phyloP scores from a whole-genome alignment of 2,888 invertebrate species.

The Eilema sororculum region DNA sequence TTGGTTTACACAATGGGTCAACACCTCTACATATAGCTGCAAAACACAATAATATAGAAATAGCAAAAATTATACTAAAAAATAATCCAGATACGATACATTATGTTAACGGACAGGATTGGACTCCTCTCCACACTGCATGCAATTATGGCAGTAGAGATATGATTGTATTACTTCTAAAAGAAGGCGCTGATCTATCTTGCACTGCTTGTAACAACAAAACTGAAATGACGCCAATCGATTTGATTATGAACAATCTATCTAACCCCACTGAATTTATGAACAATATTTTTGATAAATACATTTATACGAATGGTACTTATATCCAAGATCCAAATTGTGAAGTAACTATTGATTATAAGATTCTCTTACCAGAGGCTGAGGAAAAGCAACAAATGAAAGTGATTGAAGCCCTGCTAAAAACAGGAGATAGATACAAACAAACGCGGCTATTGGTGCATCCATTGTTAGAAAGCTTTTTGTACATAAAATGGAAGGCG shows the following conservation, averaged over 20 bases:
- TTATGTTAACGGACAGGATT: slow-evolving; percentile 33
- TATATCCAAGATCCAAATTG: slow-evolving; percentile 60
- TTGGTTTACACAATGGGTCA: slow-evolving; percentile 52
- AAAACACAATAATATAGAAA: slow-evolving; percentile 61
- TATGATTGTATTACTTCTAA: slow-evolving; percentile 70
- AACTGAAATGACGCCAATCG: slow-evolving; percentile 66
- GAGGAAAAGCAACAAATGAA: slow-evolving; percentile 74
- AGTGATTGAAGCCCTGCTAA: slow-evolving; percentile 77
- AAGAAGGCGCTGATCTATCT: slow-evolving; percentile 67
- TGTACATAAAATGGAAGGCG: slow-evolving; percentile 83
- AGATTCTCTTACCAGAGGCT: slow-evolving; percentile 64
- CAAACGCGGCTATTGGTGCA: slow-evolving; percentile 79
- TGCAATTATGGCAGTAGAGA: slow-evolving; percentile 74
- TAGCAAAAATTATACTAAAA: slow-evolving; percentile 64
- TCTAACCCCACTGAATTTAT: slow-evolving; percentile 81
- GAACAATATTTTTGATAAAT: slow-evolving; percentile 76
- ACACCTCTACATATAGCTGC: slow-evolving; percentile 75
- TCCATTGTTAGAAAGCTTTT: slow-evolving; percentile 83
- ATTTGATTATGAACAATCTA: slow-evolving; percentile 73
- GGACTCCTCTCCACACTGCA: slow-evolving; percentile 67
- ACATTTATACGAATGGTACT: slow-evolving; percentile 72
- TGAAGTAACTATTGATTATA: slow-evolving; percentile 75
- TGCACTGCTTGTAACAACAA: slow-evolving; percentile 25
- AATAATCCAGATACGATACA: slow-evolving; percentile 66
- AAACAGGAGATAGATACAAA: slow-evolving; percentile 72